Evolutionary conservation across 2,113 vertebrate genomes (phyloP).

Genomic region (Orientallactaga bullata): DNA sequence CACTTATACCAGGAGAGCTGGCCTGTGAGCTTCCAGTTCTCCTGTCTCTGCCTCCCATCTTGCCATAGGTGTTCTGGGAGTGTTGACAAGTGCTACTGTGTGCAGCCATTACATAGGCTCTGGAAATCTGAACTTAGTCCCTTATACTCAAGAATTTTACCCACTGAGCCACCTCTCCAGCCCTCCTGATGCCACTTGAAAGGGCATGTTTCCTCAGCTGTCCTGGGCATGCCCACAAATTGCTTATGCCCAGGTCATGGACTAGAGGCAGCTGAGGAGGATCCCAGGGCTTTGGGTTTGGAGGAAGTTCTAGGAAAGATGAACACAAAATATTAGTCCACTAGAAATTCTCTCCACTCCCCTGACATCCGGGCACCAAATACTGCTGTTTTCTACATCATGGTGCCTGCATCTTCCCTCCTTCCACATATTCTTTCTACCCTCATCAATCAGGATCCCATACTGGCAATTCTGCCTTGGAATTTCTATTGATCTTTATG

Average conservation of each 20-base stretch:
- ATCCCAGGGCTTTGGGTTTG: neutral
- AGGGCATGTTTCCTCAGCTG: neutral
- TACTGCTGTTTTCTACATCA: neutral
- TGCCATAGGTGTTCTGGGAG: too few relatives aligned
- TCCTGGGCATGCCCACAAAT: neutral
- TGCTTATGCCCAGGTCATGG: neutral
- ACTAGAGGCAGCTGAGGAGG: neutral
- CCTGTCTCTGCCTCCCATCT: too few relatives aligned
- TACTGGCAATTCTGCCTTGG: neutral
- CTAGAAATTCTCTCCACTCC: neutral
- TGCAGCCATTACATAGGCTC: too few relatives aligned
- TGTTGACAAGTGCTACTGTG: too few relatives aligned
- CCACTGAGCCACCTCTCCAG: too few relatives aligned
- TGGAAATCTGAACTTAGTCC: too few relatives aligned
- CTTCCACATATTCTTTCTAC: neutral
- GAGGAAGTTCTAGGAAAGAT: neutral
- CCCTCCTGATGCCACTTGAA: neutral
- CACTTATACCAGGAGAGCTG: too few relatives aligned
- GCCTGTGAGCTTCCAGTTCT: too few relatives aligned
- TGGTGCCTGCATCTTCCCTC: neutral
- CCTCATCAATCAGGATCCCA: neutral
- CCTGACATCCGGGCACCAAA: neutral
- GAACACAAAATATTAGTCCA: neutral
- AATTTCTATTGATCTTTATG: conserved; percentile 26
- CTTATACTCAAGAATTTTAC: too few relatives aligned